A percentile compares a stretch with the other conserved stretches of the same genome.
phyloP scores from a whole-genome alignment of 1,140 invertebrate genomes.

The Oncopodura yosiiana region DNA sequence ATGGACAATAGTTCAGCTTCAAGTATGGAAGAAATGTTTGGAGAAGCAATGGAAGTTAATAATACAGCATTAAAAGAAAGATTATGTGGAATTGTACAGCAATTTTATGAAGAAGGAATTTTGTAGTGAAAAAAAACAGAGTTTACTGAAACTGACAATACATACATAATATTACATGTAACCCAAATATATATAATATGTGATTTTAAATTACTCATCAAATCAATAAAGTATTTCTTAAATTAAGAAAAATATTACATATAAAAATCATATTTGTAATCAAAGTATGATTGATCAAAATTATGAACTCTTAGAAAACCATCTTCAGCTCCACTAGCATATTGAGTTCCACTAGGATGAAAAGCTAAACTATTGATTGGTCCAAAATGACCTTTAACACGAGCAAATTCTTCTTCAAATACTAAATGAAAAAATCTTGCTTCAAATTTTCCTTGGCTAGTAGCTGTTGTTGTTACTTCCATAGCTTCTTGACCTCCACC shows the following conservation, averaged over 20 bases:
- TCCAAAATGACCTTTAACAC: conserved; percentile 98
- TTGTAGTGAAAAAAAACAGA: conserved; percentile 4
- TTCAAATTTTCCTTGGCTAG: conserved; percentile 93
- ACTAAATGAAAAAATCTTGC: conserved; percentile 95
- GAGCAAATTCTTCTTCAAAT: conserved; percentile 98
- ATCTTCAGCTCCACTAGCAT: conserved; percentile 95
- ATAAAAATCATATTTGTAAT: conserved; percentile 90
- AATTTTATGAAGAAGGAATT: conserved; percentile 16
- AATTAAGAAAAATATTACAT: conserved; percentile 8
- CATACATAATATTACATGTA: not conserved
- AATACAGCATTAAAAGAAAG: not conserved
- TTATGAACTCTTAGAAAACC: conserved; percentile 93
- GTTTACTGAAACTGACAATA: not conserved
- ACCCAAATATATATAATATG: not conserved
- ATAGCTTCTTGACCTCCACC: conserved; percentile 98
- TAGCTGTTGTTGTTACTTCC: conserved; percentile 95
- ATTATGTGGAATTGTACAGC: conserved; percentile 4
- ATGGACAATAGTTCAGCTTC: not conserved
- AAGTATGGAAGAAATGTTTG: conserved; percentile 6
- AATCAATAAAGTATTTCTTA: not conserved
- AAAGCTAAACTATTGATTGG: conserved; percentile 98
- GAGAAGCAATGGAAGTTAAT: not conserved
- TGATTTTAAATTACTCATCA: not conserved
- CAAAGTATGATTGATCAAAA: conserved; percentile 93
- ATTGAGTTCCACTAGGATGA: conserved; percentile 95